Conservation (phyloP, 1,140 invertebrate species). For the Adelges cooleyi region DNA sequence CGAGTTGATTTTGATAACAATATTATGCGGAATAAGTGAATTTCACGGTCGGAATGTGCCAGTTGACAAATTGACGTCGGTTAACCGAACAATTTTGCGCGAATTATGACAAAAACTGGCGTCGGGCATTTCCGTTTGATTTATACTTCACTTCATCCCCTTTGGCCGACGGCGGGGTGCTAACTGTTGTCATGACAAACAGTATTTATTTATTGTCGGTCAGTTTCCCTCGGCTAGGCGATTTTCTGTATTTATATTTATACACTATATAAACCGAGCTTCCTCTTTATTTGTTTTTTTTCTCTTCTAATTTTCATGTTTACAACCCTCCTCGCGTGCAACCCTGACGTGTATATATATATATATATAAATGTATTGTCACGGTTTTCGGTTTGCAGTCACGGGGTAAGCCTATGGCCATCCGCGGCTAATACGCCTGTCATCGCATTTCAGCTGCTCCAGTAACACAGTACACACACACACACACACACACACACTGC, state of each 20-base stretch:
- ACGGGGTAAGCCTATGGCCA: neutral
- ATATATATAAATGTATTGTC: too few relatives aligned
- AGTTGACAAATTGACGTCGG: too few relatives aligned
- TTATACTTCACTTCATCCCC: too few relatives aligned
- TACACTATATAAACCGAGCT: constrained; percentile 13
- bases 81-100: too few relatives aligned
- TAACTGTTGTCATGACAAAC: constrained; percentile 12
- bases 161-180: too few relatives aligned
- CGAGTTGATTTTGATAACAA: too few relatives aligned
- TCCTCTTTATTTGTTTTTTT: neutral
- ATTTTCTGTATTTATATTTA: neutral
- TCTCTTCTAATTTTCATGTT: constrained; percentile 1
- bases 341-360: neutral
- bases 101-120: too few relatives aligned
- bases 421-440: too few relatives aligned
- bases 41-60: too few relatives aligned
- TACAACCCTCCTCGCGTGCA: neutral
- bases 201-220: constrained; percentile 22
- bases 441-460: constrained; percentile 19
- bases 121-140: too few relatives aligned
- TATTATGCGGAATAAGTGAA: too few relatives aligned
- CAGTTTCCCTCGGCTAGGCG: constrained; percentile 16
- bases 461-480: neutral
- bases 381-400: constrained; percentile 12
- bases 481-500: neutral